These are phyloP conservation scores for Pecten maximus DNA, from an alignment of 2,888 invertebrate species.

Conservation along the genomic window DNA sequence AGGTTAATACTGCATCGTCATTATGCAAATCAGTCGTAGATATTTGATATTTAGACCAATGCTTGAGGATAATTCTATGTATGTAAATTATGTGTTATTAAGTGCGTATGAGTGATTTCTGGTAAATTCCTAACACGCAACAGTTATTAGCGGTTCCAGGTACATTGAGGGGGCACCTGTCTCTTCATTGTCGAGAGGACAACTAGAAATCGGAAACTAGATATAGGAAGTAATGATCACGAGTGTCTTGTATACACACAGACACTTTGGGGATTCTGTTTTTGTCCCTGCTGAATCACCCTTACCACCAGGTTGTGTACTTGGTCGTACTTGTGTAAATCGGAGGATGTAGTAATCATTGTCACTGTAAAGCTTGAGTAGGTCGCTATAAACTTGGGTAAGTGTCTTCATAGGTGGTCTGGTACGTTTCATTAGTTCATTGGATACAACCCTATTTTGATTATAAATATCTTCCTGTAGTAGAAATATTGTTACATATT, in stretches of 20 bases:
- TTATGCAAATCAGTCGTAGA: neutral
- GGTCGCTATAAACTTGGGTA: neutral
- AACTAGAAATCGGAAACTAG: neutral
- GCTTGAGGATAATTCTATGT: neutral
- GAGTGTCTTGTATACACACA: neutral
- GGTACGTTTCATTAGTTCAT: neutral
- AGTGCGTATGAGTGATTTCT: neutral
- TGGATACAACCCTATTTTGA: neutral
- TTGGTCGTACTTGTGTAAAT: neutral
- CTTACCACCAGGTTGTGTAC: neutral
- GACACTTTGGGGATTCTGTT: neutral
- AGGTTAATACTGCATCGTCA: neutral
- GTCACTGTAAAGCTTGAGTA: neutral
- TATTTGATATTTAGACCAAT: neutral
- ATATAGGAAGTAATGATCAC: neutral
- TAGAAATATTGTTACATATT: neutral
- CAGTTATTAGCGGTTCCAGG: neutral
- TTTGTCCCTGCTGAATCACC: neutral
- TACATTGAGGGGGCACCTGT: neutral
- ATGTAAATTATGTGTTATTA: slow-evolving; percentile 22
- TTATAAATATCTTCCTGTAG: neutral
- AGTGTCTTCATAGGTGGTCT: neutral
- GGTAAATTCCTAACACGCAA: neutral
- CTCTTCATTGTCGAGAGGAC: neutral
- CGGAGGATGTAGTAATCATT: neutral